Evolutionary conservation across 1,140 invertebrate genomes (phyloP).

Genomic region (Drosophila bocqueti): DNA sequence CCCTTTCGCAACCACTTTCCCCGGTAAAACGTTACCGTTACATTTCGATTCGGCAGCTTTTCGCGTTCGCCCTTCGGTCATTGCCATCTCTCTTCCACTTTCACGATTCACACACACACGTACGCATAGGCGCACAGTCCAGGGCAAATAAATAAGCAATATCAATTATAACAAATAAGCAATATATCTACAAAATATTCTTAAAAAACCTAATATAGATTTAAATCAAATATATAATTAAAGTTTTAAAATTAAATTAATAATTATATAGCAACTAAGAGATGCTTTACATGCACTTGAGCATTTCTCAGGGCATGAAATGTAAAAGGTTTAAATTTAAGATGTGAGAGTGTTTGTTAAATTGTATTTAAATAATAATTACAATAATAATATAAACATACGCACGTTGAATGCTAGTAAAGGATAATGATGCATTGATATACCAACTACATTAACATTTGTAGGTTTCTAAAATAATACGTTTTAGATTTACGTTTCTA

Average conservation of each 20-base stretch:
- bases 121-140: background rate
- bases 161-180: no score
- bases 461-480: background rate
- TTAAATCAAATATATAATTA: background rate
- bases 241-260: background rate
- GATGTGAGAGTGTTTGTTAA: background rate
- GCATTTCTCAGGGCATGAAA: background rate
- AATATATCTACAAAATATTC: background rate
- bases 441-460: background rate
- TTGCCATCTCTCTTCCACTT: constrained; percentile 55
- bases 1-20: constrained; percentile 6
- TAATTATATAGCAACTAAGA: background rate
- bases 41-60: constrained; percentile 58
- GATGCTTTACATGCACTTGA: background rate
- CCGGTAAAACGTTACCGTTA: constrained; percentile 1
- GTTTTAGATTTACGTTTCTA: background rate
- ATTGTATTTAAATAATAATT: no score
- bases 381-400: background rate
- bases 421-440: no score
- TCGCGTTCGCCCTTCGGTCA: constrained; percentile 42
- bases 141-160: background rate
- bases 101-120: background rate
- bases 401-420: background rate
- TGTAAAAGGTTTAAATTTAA: background rate
- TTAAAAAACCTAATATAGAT: no score